Base-by-base conservation (phyloP, 2,797 vertebrate species). In the Siniperca obscura region DNA sequence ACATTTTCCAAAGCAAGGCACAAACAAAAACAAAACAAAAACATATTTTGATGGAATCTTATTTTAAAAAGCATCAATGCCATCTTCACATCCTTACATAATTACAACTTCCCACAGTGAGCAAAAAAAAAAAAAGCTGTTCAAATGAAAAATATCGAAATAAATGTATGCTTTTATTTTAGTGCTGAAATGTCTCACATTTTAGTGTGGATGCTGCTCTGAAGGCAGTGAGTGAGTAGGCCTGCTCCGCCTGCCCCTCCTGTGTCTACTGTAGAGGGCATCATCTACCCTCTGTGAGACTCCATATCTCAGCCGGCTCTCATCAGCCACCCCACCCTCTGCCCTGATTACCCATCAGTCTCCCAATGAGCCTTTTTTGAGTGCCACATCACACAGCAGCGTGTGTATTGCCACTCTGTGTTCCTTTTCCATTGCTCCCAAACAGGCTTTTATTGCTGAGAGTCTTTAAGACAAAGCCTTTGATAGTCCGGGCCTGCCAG, bases 261-360 rank as follows among this genome's bases (percentile, higher is more conserved):
- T 40, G 38, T 81, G 74, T 93, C 89, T 95, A 94, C 93, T 95
- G 93, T 94, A 96, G 95, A 95, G 94, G 95, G 94, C 95, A 95
- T 95, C 94, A 91, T 95, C 89, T 78, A 81, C 92, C 94, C 93
- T 94, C 90, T 81, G 77, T 88, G 84, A 90, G 85, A 27, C 88
- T 86, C 76, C 69, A 12, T 73, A 81, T 88, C 90, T 82, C 83
- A 80, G 85, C 80, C 62, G 16, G 72, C 86, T 77, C 86, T 75
- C 89, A 84, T 84, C 87, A 75, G 61, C 88, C 84, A 68, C 86
- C 76, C 80, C 88, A 57, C 82, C 88, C 90, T 77, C 61, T 27
- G 59, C 77, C 87, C 88, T 82, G 87, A 93, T 91, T 82, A 85
- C 84, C 91, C 90, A 87, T 92, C 82, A 88, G 88, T 86, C 89